Evolutionary conservation across 1,140 invertebrate species (phyloP), one percentile per base, ranked within the genome.

Genomic region (Cyrtorhinus lividipennis): DNA sequence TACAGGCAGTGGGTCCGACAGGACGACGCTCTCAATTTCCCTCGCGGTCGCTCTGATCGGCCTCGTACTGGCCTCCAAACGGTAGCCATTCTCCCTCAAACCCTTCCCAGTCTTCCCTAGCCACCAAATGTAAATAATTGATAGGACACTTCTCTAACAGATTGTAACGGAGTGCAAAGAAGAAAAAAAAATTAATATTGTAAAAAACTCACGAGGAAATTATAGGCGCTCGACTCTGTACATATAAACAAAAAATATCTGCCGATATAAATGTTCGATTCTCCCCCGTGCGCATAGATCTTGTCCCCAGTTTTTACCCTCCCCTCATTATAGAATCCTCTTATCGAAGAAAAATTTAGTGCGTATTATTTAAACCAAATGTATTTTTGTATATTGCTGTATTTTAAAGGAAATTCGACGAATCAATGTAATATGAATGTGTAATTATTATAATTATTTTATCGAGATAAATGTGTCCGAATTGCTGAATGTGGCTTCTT

Each of bases 1-100:
- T 53, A 5, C 48, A 53, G 48, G 48, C 18, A 53, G 48, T 20
- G 48, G 48, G 5, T 15, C 12, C 8, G 10, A 12, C 10, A 8
- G 12, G 48, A 12, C 18, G 10, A 15, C 3, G 8, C 48, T 13
- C 10, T 53, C 48, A 15, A 20, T 22, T 20, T 10, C 20, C 5
- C 10, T 53, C 5, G 3, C 20, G 5, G 10, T 53, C 10, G 20
- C 48, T 5, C 5, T 20, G 10, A 20, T 20, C 10, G 10, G 48
- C 5, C 20, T 53, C 12, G 8, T 20, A 5, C 12, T 53, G 20
- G 12, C 20, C 48, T 53, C 5, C 48, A 53, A 3, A 5, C 48
- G 48, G 48, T 53, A 53, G 48, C 48, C 48, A 53, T 53, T 53
- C 48, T 53, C 48, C 10, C 10, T 5, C 48, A 53, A 53, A 12